A percentile compares a stretch with the other conserved stretches of the same genome.
Conservation (phyloP, 2,888 invertebrate genomes). For the Pristionchus entomophagus region DNA sequence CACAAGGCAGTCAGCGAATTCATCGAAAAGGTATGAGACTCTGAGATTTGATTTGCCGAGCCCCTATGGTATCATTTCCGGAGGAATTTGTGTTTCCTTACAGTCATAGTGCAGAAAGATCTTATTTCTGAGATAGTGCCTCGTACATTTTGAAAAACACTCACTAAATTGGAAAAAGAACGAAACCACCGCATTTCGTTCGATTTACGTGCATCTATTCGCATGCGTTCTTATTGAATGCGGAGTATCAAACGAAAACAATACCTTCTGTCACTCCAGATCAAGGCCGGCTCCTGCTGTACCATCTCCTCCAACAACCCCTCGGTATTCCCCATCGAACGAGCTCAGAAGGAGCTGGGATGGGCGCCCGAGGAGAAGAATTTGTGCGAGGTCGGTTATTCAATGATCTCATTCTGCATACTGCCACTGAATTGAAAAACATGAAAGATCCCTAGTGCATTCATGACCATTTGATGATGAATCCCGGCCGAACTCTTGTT, state of each 20-base stretch:
- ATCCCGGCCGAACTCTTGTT: not conserved
- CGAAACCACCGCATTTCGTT: no score
- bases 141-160: not conserved
- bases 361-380: conserved; percentile 27
- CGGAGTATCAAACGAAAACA: no score
- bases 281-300: conserved; percentile 13
- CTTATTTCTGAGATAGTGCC: no score
- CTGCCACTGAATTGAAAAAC: not conserved
- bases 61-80: no score
- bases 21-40: not conserved
- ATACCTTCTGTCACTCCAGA: no score
- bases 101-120: no score
- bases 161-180: not conserved
- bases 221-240: no score
- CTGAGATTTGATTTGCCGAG: no score
- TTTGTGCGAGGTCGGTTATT: not conserved
- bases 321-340: conserved; percentile 8
- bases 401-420: not conserved
- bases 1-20: not conserved
- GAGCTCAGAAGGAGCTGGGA: conserved; percentile 1
- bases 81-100: not conserved
- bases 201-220: no score
- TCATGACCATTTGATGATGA: not conserved
- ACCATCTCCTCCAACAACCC: not conserved
- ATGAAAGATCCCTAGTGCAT: not conserved